Evolutionary conservation across 2,113 vertebrate genomes (phyloP).

Genomic region (Periophthalmus modestus): DNA sequence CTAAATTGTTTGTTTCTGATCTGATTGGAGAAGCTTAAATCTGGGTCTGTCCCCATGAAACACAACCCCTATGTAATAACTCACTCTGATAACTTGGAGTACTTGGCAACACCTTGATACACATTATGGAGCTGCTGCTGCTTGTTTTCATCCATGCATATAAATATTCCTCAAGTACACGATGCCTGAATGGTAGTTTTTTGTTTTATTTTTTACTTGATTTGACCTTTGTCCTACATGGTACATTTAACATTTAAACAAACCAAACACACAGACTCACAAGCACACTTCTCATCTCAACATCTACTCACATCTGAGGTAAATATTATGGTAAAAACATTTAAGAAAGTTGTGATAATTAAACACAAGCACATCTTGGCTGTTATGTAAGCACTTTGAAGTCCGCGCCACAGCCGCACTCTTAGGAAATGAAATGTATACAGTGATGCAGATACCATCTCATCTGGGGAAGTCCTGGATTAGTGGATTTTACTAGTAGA

Average conservation of each 20-base stretch:
- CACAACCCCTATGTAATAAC: too few species aligned
- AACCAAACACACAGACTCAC: background rate
- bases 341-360: background rate
- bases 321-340: background rate
- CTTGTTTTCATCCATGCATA: background rate
- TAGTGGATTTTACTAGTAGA: background rate
- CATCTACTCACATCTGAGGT: background rate
- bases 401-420: background rate
- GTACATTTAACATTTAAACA: background rate
- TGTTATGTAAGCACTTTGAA: background rate
- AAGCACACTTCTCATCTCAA: background rate
- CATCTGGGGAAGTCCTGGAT: background rate
- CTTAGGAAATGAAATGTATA: constrained; percentile 7
- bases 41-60: too few species aligned
- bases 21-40: too few species aligned
- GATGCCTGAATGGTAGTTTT: background rate
- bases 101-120: too few species aligned
- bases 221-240: background rate
- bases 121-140: too few species aligned
- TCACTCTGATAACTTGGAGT: too few species aligned
- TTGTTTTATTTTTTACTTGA: background rate
- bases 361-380: background rate
- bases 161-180: background rate
- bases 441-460: background rate
- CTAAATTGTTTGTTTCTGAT: too few species aligned